Conservation (phyloP, 2,888 invertebrate genomes). For the Diploptera punctata region DNA sequence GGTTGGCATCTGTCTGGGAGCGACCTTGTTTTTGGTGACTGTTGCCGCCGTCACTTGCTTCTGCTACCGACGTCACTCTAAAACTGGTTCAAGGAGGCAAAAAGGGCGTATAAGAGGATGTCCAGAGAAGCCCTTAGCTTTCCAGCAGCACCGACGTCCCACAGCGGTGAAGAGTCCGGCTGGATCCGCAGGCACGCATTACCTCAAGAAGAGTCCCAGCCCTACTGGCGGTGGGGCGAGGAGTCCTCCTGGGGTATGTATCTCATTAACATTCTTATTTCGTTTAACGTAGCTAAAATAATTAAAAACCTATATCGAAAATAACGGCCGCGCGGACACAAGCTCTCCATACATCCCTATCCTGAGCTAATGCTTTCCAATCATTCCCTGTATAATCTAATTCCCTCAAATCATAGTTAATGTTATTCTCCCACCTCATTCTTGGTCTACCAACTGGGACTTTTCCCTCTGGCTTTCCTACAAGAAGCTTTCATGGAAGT, state of each 20-base stretch:
- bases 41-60: slow-evolving; percentile 69
- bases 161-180: slow-evolving; percentile 88
- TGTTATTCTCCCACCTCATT: no score
- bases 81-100: slow-evolving; percentile 23
- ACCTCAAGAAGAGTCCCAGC: slow-evolving; percentile 92
- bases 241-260: slow-evolving; percentile 62
- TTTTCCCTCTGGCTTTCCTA: no score
- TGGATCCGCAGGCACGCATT: slow-evolving; percentile 73
- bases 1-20: slow-evolving; percentile 68
- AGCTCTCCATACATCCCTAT: no score
- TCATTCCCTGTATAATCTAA: no score
- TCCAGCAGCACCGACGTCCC: slow-evolving; percentile 75
- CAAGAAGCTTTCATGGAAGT: no score
- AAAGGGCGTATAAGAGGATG: slow-evolving; percentile 23
- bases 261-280: no score
- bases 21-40: slow-evolving; percentile 63
- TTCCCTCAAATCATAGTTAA: no score
- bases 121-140: slow-evolving; percentile 56
- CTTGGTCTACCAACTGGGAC: no score
- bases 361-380: no score
- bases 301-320: no score
- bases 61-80: slow-evolving; percentile 62
- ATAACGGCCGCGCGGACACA: no score
- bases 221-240: slow-evolving; percentile 65
- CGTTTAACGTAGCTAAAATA: no score